A percentile compares a stretch with the other conserved stretches of the same genome.
Conservation (phyloP, 2,797 vertebrate species). For the Peromyscus attwateri region DNA sequence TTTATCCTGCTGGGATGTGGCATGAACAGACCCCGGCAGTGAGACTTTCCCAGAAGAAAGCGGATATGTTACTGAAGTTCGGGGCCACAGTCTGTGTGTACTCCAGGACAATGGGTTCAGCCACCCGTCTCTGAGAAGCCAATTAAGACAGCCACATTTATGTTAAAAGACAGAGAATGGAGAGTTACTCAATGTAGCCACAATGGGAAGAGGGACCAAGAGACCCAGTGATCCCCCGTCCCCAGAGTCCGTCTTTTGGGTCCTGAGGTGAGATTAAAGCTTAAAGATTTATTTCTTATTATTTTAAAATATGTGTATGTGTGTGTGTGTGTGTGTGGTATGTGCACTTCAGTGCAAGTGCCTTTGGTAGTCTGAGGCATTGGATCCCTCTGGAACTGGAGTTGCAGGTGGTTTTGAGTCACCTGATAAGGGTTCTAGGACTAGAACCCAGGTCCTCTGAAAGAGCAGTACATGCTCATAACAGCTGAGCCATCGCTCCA, state of each 20-base stretch:
- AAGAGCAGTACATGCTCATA: not conserved
- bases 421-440: not conserved
- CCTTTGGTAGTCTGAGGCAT: not conserved
- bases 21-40: not conserved
- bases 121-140: not conserved
- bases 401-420: not conserved
- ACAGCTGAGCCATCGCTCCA: not conserved
- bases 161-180: not conserved
- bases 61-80: not conserved
- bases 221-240: not conserved
- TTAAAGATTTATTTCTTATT: not conserved
- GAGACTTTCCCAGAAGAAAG: not conserved
- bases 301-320: not conserved
- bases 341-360: not conserved
- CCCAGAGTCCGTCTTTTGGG: not conserved
- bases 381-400: not conserved
- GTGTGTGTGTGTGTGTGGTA: not conserved
- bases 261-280: not conserved
- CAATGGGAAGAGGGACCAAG: not conserved
- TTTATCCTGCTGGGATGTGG: not conserved
- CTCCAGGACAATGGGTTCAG: not conserved
- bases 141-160: not conserved
- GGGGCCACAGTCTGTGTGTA: not conserved
- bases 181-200: not conserved
- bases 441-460: not conserved